These are phyloP conservation scores for Pelodiscus sinensis DNA, from an alignment of 2,113 vertebrate species.

Conservation along the genomic window DNA sequence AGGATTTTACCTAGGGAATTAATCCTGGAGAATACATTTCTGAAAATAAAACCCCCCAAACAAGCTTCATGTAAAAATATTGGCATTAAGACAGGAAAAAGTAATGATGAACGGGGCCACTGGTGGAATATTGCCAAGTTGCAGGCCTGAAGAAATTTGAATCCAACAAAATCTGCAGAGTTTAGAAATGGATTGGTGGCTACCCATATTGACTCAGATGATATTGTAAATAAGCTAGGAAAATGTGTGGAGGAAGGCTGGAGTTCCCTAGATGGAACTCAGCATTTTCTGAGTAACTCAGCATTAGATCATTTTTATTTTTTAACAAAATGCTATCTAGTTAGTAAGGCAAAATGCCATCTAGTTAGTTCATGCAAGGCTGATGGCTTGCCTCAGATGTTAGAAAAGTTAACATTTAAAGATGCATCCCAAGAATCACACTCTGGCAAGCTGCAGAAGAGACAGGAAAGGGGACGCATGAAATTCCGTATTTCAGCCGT, in stretches of 20 bases:
- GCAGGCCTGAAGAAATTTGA: not conserved
- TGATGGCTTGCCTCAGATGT: not conserved
- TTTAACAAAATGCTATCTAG: not conserved
- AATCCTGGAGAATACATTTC: not conserved
- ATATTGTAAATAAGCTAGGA: not conserved
- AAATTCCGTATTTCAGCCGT: not conserved
- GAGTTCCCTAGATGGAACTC: not conserved
- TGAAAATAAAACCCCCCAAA: not conserved
- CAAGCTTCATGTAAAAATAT: not conserved
- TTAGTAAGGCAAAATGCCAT: not conserved
- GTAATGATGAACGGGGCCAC: not conserved
- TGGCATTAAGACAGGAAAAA: not conserved
- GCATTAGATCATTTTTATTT: not conserved
- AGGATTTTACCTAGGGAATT: conserved; percentile 11
- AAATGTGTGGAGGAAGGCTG: not conserved
- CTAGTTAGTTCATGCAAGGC: not conserved
- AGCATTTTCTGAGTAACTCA: not conserved
- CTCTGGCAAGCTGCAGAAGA: not conserved
- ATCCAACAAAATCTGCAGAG: not conserved
- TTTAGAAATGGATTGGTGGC: not conserved
- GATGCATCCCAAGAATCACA: not conserved
- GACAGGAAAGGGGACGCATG: not conserved
- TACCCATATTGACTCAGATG: not conserved
- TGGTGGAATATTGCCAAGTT: accelerated
- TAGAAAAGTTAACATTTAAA: not conserved